Evolutionary conservation across 92 coral and sea anemone genomes (phyloP).

Genomic region (Plumapathes pennacea): DNA sequence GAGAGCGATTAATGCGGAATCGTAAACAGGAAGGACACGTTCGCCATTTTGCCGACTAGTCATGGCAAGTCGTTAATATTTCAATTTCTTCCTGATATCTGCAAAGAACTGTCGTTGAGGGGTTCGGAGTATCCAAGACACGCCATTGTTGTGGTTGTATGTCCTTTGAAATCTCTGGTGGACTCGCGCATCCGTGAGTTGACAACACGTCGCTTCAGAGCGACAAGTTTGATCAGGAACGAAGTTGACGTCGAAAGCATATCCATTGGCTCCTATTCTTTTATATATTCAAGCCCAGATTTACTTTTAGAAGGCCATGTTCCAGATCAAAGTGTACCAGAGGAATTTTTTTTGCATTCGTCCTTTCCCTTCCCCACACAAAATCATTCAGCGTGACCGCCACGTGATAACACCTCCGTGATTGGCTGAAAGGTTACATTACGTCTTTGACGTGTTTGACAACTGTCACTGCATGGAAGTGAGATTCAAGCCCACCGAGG

Average conservation of each 20-base stretch:
- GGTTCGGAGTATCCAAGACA: slow-evolving; percentile 42
- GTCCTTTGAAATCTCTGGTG: slow-evolving; percentile 56
- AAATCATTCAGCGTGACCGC: too few relatives aligned
- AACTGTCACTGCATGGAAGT: too few relatives aligned
- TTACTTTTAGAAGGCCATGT: slow-evolving; percentile 47
- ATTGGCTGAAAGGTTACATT: too few relatives aligned
- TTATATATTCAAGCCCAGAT: slow-evolving; percentile 55
- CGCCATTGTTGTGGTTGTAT: slow-evolving; percentile 52
- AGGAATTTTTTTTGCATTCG: slow-evolving; percentile 27
- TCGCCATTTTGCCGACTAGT: slow-evolving; percentile 44
- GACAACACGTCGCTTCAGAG: slow-evolving; percentile 19
- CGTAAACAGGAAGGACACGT: slow-evolving; percentile 10
- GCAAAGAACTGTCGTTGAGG: slow-evolving; percentile 22
- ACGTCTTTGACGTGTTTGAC: too few relatives aligned
- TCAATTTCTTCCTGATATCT: slow-evolving; percentile 24
- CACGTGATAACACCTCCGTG: too few relatives aligned
- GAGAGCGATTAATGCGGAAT: too few relatives aligned
- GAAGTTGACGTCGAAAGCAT: slow-evolving; percentile 30
- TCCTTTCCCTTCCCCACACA: too few relatives aligned
- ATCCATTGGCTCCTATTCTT: slow-evolving; percentile 34
- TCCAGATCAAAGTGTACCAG: slow-evolving; percentile 41
- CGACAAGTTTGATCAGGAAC: slow-evolving; percentile 24
- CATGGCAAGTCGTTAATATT: slow-evolving; percentile 42
- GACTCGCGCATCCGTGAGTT: slow-evolving; percentile 60
- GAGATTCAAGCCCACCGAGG: too few relatives aligned